Base-by-base conservation (phyloP, 1,140 invertebrate genomes). In the Drosophila santomea region DNA sequence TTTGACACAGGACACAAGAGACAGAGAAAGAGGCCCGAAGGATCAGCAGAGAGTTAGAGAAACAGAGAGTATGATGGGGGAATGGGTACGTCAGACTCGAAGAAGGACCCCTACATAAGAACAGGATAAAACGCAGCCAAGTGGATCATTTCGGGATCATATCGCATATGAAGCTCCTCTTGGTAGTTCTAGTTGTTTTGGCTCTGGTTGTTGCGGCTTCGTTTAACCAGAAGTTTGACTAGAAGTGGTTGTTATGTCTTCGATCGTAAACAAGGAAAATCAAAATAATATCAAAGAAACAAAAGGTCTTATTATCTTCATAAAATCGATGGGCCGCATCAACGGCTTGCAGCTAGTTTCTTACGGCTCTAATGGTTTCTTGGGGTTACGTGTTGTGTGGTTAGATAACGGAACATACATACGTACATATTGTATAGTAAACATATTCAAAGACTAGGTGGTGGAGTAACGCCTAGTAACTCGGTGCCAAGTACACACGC, bases 291-390 rank as follows among this genome's bases (percentile, higher is more conserved):
- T 11, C 15, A 74, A 78, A 66, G 6, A 50, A 60, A 78, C 68
- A 39, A 17, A 81, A 66, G 44, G 57, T 68, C 44, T 38, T 41
- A 82, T 58, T 58, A 58, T 76, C 56, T 82, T 81, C 51, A 60
- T 67, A 79, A 79, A 83, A 66, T 79, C 66, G 81, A 69, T 50
- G 60, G 80, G 59, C 78, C 52, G 72, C 72, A 56, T 78, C 25
- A 39, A 74, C 67, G 66, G 63, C 61, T 80, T 85, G 67, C 73
- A 80, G 44, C 82, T 86, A 86, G 64, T 57, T 74, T 74, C 38
- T 78, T 74, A 47, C 55, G 60, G 77, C 57, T 76, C 55, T 76
- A 79, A 75, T 79, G 90, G 91, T 91, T 91, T 91, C 90, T 91
- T 91, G 90, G 78, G 82, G 68, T 52, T 74, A 78, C 52, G 77